These are phyloP conservation scores for Acipenser oxyrinchus DNA, from an alignment of 2,797 vertebrate species.

Conservation along the genomic window DNA sequence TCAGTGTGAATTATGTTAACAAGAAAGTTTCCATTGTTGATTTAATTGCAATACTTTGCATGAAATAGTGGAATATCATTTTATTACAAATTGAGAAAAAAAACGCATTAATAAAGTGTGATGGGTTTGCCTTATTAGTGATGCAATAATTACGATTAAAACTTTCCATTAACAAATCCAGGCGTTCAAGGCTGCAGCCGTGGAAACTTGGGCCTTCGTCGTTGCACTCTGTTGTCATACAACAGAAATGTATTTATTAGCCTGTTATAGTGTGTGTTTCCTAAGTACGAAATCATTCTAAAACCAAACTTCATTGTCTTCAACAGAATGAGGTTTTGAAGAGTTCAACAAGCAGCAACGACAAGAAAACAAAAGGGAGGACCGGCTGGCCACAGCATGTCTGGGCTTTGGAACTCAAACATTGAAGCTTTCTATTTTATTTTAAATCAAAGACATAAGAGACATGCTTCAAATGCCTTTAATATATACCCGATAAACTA, in stretches of 20 bases:
- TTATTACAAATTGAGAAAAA: too few species aligned
- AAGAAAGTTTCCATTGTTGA: too few species aligned
- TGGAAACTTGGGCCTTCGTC: not conserved
- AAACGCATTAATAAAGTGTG: too few species aligned
- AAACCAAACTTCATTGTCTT: not conserved
- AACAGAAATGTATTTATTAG: too few species aligned
- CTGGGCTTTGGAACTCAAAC: slow-evolving; percentile 74
- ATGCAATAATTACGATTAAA: not conserved
- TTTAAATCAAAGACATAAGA: slow-evolving; percentile 25
- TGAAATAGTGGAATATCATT: too few species aligned
- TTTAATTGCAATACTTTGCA: too few species aligned
- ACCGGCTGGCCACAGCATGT: slow-evolving; percentile 76
- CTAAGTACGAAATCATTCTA: not conserved
- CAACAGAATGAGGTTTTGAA: slow-evolving; percentile 71
- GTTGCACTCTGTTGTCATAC: too few species aligned
- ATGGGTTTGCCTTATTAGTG: too few species aligned
- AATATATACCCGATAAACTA: slow-evolving; percentile 42
- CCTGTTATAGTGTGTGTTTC: not conserved
- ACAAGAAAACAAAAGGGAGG: slow-evolving; percentile 73
- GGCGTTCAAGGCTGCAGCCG: not conserved
- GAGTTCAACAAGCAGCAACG: slow-evolving; percentile 68
- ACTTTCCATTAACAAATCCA: too few species aligned
- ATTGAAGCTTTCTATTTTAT: slow-evolving; percentile 36
- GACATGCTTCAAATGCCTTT: slow-evolving; percentile 25
- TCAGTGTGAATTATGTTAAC: too few species aligned